Percentiles rank a stretch among this genome's conserved stretches.
These are phyloP conservation scores for Eumacrocentrus americanus DNA, from an alignment of 2,888 invertebrate genomes.

Conservation along the genomic window DNA sequence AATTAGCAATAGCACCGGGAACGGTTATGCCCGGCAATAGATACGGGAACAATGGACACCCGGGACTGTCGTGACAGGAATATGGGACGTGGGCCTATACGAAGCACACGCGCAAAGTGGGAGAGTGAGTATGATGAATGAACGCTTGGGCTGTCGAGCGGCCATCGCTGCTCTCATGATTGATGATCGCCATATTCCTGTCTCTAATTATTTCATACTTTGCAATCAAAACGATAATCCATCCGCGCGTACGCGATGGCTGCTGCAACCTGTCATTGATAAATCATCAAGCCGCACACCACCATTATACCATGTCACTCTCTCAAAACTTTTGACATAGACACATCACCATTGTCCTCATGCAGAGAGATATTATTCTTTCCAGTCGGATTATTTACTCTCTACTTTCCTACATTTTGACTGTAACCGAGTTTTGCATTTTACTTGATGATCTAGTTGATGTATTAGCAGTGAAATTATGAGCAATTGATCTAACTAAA, in stretches of 20 bases:
- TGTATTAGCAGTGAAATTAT: too few species aligned
- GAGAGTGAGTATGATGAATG: constrained; percentile 61
- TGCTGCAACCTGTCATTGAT: constrained; percentile 57
- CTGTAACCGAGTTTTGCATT: too few species aligned
- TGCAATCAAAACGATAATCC: constrained; percentile 62
- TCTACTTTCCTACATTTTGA: too few species aligned
- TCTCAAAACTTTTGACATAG: constrained; percentile 11
- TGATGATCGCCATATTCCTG: constrained; percentile 54
- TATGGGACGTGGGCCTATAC: constrained; percentile 32
- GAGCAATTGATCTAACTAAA: too few species aligned
- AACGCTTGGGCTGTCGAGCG: constrained; percentile 54
- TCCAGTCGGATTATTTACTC: too few species aligned
- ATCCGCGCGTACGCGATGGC: constrained; percentile 47
- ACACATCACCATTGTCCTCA: too few species aligned
- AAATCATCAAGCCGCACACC: constrained; percentile 50
- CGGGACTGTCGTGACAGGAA: constrained; percentile 19
- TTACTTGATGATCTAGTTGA: too few species aligned
- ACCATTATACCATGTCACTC: constrained; percentile 22
- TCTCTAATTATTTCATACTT: constrained; percentile 63
- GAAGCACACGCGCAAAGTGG: constrained; percentile 42
- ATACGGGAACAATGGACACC: constrained; percentile 44
- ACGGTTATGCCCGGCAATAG: constrained; percentile 46
- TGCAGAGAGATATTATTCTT: too few species aligned
- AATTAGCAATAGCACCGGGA: constrained; percentile 54
- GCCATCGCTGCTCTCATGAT: constrained; percentile 57